Evolutionary conservation across 1,140 invertebrate genomes (phyloP).

Genomic region (Aphidius ervi): DNA sequence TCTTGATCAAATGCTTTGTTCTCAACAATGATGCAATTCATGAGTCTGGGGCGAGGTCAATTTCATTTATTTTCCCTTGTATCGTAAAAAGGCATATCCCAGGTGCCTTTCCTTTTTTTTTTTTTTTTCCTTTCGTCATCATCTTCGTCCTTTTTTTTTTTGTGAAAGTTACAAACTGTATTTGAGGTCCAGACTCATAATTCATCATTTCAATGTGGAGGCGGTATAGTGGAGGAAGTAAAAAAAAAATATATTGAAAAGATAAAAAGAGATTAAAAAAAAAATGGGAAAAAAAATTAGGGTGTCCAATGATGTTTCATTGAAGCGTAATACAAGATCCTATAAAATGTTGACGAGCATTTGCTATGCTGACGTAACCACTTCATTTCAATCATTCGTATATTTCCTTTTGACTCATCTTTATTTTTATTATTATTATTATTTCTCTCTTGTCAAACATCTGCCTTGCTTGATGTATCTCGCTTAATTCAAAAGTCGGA

Average conservation of each 20-base stretch:
- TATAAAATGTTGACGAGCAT: slow-evolving; percentile 18
- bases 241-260: background rate
- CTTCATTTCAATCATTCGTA: slow-evolving; percentile 9
- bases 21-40: background rate
- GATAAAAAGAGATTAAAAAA: slow-evolving; percentile 6
- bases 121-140: too few species aligned
- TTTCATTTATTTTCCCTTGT: background rate
- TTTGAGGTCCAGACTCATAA: too few species aligned
- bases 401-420: slow-evolving; percentile 9
- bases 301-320: background rate
- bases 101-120: background rate
- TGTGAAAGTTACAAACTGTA: too few species aligned
- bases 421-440: background rate
- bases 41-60: background rate
- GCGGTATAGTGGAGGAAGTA: slow-evolving; percentile 23
- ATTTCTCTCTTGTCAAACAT: too few species aligned
- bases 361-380: slow-evolving; percentile 26
- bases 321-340: slow-evolving; percentile 4
- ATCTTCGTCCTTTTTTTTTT: too few species aligned
- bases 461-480: too few species aligned
- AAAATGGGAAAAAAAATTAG: slow-evolving; percentile 5
- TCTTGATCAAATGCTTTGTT: too few species aligned
- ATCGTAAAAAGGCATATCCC: background rate
- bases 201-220: too few species aligned
- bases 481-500: too few species aligned